Percentiles rank a stretch among this genome's conserved stretches.
These are phyloP conservation scores for Eubasilissa regina DNA, from an alignment of 1,140 invertebrate genomes.

Conservation along the genomic window DNA sequence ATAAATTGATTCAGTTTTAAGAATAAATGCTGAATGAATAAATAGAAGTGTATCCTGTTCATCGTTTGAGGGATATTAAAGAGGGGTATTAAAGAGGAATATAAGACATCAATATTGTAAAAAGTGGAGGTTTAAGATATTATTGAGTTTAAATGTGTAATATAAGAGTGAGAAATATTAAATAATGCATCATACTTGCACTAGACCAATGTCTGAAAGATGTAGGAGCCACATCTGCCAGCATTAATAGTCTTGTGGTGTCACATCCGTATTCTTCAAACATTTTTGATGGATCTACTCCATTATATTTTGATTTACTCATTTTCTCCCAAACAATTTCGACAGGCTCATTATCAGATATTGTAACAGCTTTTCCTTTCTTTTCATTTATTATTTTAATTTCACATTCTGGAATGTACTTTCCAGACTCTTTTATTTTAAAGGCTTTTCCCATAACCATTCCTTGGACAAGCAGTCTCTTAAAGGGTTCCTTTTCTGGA, in stretches of 20 bases:
- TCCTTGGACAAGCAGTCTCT: conserved; percentile 91
- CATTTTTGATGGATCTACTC: conserved; percentile 92
- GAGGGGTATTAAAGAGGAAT: too few species aligned
- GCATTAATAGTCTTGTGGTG: conserved; percentile 88
- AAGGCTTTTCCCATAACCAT: conserved; percentile 95
- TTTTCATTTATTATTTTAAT: conserved; percentile 76
- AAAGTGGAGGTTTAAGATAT: too few species aligned
- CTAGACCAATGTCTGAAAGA: conserved; percentile 89
- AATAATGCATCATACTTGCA: conserved; percentile 68
- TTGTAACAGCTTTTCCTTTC: conserved; percentile 77
- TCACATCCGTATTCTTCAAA: conserved; percentile 90
- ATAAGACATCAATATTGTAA: too few species aligned
- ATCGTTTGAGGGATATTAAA: too few species aligned
- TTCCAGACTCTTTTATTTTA: conserved; percentile 81
- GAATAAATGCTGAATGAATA: too few species aligned
- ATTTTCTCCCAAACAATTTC: conserved; percentile 95
- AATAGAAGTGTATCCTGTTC: too few species aligned
- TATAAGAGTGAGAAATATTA: too few species aligned
- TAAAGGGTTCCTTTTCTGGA: conserved; percentile 90
- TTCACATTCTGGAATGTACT: conserved; percentile 84
- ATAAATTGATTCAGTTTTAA: too few species aligned
- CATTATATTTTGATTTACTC: conserved; percentile 99
- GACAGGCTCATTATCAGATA: conserved; percentile 78
- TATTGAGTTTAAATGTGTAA: too few species aligned
- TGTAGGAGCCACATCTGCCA: conserved; percentile 89